Conservation (phyloP, 2,888 invertebrate genomes). For the Pseudolycoriella hygida region DNA sequence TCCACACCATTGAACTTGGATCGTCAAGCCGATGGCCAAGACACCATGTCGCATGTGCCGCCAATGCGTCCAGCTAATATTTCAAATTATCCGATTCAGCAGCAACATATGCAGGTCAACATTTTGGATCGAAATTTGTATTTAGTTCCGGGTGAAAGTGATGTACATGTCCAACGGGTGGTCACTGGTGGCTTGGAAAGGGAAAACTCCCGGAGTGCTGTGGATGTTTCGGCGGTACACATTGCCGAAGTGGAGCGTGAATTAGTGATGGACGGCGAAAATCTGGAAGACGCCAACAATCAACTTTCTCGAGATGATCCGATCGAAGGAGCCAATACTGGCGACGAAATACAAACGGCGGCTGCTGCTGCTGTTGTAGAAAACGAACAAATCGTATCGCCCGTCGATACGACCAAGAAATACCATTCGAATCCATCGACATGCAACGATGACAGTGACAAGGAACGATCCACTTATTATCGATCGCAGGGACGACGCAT, state of each 20-base stretch:
- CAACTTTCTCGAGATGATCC: slow-evolving; percentile 31
- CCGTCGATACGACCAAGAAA: slow-evolving; percentile 15
- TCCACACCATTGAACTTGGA: slow-evolving; percentile 26
- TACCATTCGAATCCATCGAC: slow-evolving; percentile 20
- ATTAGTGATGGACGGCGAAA: slow-evolving; percentile 40
- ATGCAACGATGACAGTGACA: slow-evolving; percentile 25
- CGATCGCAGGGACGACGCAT: background rate
- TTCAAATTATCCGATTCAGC: background rate
- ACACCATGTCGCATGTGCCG: slow-evolving; percentile 16
- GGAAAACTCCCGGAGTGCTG: slow-evolving; percentile 9
- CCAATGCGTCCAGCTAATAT: slow-evolving; percentile 6
- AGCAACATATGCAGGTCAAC: background rate
- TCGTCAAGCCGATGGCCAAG: slow-evolving; percentile 29
- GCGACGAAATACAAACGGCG: slow-evolving; percentile 16
- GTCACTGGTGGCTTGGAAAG: slow-evolving; percentile 38
- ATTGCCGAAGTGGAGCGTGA: slow-evolving; percentile 29
- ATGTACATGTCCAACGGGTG: slow-evolving; percentile 25
- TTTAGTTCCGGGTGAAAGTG: slow-evolving; percentile 21
- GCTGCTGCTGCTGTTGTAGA: slow-evolving; percentile 8
- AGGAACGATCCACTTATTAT: slow-evolving; percentile 11
- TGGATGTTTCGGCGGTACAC: slow-evolving; percentile 16
- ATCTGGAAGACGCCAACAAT: slow-evolving; percentile 33
- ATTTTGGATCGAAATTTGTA: slow-evolving; percentile 18
- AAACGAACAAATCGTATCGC: slow-evolving; percentile 13
- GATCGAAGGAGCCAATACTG: slow-evolving; percentile 32